phyloP scores from a whole-genome alignment of 1,140 invertebrate genomes.

The Pachyrhynchus sulphureomaculatus region DNA sequence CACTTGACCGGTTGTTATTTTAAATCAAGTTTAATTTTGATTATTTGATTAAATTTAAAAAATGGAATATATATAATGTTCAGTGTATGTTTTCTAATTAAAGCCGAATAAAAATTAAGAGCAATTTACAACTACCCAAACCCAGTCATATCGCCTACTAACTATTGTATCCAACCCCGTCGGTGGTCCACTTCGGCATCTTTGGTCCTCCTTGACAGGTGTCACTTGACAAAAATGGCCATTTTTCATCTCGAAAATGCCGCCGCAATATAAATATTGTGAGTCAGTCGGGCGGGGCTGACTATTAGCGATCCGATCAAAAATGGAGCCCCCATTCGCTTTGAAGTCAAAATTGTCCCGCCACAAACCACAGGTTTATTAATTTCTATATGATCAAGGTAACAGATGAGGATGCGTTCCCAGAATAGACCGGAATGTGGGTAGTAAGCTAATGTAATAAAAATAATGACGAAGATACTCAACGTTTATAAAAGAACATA shows the following conservation, averaged over 20 bases:
- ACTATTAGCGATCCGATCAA: conserved; percentile 29
- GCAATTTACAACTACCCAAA: conserved; percentile 20
- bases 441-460: not conserved
- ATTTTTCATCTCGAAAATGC: conserved; percentile 34
- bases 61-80: too few relatives aligned
- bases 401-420: conserved; percentile 18
- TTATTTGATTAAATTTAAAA: too few relatives aligned
- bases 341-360: conserved; percentile 21
- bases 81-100: too few relatives aligned
- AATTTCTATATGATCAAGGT: conserved; percentile 14
- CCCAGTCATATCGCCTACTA: conserved; percentile 20
- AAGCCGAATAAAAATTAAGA: too few relatives aligned
- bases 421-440: conserved; percentile 2
- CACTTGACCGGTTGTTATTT: too few relatives aligned
- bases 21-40: too few relatives aligned
- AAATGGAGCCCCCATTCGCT: conserved; percentile 10
- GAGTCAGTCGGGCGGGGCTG: conserved; percentile 29
- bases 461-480: not conserved
- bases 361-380: conserved; percentile 20
- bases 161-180: conserved; percentile 12
- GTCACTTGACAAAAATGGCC: conserved; percentile 32
- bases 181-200: conserved; percentile 21
- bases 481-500: too few relatives aligned
- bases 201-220: conserved; percentile 25
- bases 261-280: conserved; percentile 39